Evolutionary conservation across 2,888 invertebrate species (phyloP), one percentile per base, ranked within the genome.

Genomic region (Ametastegia equiseti): DNA sequence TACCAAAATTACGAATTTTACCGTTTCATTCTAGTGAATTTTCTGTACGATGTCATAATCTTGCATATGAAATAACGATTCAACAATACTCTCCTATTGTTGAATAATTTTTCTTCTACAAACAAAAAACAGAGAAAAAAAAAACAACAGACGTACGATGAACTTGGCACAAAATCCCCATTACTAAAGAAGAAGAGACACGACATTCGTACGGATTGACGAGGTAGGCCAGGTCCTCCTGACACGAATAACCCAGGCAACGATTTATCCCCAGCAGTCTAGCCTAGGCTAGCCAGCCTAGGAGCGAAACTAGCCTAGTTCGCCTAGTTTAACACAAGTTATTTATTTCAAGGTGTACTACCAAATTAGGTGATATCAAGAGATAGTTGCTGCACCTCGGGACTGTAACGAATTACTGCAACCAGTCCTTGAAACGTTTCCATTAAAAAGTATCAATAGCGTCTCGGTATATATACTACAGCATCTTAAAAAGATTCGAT

Each of bases 311-410:
- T n/a, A n/a, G n/a, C 5, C n/a, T 33, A 30, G 39, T n/a, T 71
- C 71, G 71, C 71, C 47, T 71, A 71, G 47, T 47, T 47, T 47
- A 3, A 47, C n/a, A 47, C n/a, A 27, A 47, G 69, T 45, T n/a
- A 71, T n/a, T 13, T 47, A 47, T 47, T 71, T 71, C 71, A 71
- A 71, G 71, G 71, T 47, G 71, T 71, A 71, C 47, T 71, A 45
- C 71, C 71, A 71, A 71, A 47, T 71, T 47, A 30, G 71, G 71
- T 71, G 47, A 47, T 71, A 71, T 27, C 47, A 4, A 47, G 71
- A 71, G 71, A 71, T 47, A 71, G 71, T 71, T 71, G 63, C 54
- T 19, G 65, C 9, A 67, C 27, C 47, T 47, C 27, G 27, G 6
- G 36, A 47, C 13, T 71, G 36, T 9, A 30, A 33, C 63, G 65